These are phyloP conservation scores for Hippopotamyrus pictus DNA, from an alignment of 2,797 vertebrate genomes.

Conservation along the genomic window DNA sequence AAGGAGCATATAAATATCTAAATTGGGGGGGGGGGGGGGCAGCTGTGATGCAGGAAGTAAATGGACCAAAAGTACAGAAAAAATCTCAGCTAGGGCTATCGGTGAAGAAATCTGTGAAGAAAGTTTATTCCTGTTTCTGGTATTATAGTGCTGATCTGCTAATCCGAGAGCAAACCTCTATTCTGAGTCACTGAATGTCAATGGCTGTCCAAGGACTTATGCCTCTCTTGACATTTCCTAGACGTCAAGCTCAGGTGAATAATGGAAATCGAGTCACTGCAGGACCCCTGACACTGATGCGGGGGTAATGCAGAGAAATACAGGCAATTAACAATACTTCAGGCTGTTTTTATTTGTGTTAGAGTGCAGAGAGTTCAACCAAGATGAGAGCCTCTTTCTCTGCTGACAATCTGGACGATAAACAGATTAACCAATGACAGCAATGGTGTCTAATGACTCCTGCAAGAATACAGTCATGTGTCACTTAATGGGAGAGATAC, in stretches of 20 bases:
- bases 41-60: neutral
- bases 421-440: neutral
- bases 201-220: neutral
- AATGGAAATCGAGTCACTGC: neutral
- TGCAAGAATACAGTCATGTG: neutral
- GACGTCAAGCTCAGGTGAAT: neutral
- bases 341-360: neutral
- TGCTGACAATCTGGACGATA: neutral
- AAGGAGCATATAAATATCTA: neutral
- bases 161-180: neutral
- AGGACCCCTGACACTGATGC: neutral
- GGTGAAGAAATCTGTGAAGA: neutral
- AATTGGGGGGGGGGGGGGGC: neutral
- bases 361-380: neutral
- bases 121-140: neutral
- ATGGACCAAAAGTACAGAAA: neutral
- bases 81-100: neutral
- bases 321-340: neutral
- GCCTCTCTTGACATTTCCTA: neutral
- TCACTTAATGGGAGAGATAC: neutral
- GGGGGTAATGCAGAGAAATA: neutral
- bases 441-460: neutral
- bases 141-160: neutral
- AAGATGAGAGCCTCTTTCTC: neutral
- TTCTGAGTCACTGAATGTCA: neutral